These are phyloP conservation scores for Holocentrus rufus DNA, from an alignment of 2,797 vertebrate species.

Conservation along the genomic window DNA sequence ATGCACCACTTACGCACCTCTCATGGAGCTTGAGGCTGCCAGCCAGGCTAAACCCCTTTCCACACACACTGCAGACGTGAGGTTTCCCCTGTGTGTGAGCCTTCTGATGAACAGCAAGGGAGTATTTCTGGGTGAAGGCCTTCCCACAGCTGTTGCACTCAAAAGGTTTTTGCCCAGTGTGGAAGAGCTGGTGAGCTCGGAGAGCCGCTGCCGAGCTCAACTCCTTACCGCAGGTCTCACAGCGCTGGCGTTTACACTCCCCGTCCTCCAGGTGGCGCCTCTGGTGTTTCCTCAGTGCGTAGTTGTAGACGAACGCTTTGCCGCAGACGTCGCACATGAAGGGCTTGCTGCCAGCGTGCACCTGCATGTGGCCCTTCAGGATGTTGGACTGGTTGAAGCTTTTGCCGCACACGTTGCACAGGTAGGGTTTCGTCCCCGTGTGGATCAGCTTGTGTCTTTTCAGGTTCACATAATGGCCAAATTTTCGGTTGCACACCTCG, in stretches of 20 bases:
- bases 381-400: conserved; percentile 58
- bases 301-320: conserved; percentile 69
- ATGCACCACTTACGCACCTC: conserved; percentile 14
- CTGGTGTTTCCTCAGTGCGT: conserved; percentile 63
- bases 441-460: conserved; percentile 44
- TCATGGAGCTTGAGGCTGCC: conserved; percentile 59
- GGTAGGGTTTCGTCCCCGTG: conserved; percentile 44
- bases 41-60: conserved; percentile 53
- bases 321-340: conserved; percentile 71
- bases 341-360: conserved; percentile 55
- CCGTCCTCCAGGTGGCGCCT: conserved; percentile 52
- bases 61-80: conserved; percentile 51
- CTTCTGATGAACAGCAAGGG: conserved; percentile 50
- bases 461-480: conserved; percentile 65
- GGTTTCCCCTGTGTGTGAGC: conserved; percentile 60
- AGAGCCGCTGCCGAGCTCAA: conserved; percentile 28
- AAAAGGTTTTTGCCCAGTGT: conserved; percentile 43
- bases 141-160: conserved; percentile 59
- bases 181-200: conserved; percentile 35
- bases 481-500: conserved; percentile 71
- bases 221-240: conserved; percentile 31
- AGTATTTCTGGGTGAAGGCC: conserved; percentile 55
- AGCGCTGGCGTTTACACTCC: conserved; percentile 29
- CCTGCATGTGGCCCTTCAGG: conserved; percentile 64
- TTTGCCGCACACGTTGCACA: conserved; percentile 56